Base-by-base conservation (phyloP, 1,140 invertebrate genomes). In the Daktulosphaira vitifoliae region DNA sequence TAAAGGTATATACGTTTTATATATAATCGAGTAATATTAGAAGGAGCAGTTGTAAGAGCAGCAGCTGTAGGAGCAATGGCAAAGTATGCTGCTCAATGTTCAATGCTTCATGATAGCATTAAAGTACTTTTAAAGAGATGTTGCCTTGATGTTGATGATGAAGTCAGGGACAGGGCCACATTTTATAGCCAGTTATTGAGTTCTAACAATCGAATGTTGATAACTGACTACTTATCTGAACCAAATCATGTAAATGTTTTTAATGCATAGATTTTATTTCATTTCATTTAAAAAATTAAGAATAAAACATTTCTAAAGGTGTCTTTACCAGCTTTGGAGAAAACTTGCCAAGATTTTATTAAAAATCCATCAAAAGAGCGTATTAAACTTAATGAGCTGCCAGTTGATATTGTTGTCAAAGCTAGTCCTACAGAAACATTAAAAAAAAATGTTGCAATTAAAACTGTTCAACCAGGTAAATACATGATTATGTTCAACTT, bases 1-100 rank as follows among this genome's bases (percentile, higher is more conserved):
- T n/a, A n/a, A n/a, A 78, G 88, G 68, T 99, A 99, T 74, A 99
- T 99, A 70, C 82, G 97, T 3, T 99, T 96, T 73, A 98, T 99
- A 71, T 99, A 99, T 74, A 99, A 99, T 76, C 82, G 97, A 48
- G 93, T 99, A 0, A 98, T 99, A 68, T 77, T 99, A 33, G 97
- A 99, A 72, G 92, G 90, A 72, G 90, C 95, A 0, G 86, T 92
- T 37, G 92, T 99, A 0, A 79, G 94, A 44, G 92, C 92, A 0
- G 96, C 96, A 4, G 96, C 97, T 7, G 96, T 99, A 0, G 92
- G 92, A 3, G 94, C 96, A 1, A 81, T 99, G 68, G 93, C 96
- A 5, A 94, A 96, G 73, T 99, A 99, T 77, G 97, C 95, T 8
- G 96, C 96, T 7, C 84, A 89, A 65, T 96, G 94, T 77, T 90